Percentiles rank a stretch among this genome's conserved stretches.
phyloP scores from a whole-genome alignment of 2,888 invertebrate genomes.

The Chloromyia formosa region DNA sequence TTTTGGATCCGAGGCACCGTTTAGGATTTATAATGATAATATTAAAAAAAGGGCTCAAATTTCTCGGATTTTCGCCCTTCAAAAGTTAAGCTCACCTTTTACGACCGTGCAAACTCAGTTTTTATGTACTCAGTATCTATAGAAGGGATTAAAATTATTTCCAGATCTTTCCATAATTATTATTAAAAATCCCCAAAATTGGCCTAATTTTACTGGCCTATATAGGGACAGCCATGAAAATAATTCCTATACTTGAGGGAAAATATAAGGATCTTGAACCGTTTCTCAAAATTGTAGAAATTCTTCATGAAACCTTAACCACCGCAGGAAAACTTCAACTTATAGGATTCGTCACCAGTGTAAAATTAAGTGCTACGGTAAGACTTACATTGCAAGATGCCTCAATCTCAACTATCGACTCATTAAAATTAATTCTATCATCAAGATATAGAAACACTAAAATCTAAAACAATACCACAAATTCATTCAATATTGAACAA shows the following conservation, averaged over 20 bases:
- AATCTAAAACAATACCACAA: slow-evolving; percentile 30
- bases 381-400: not conserved
- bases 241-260: not conserved
- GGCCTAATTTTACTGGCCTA: too few species aligned
- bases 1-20: too few species aligned
- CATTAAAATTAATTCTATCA: slow-evolving; percentile 19
- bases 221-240: not conserved
- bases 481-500: slow-evolving; percentile 23
- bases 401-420: not conserved
- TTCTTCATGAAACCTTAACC: not conserved
- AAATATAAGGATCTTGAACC: slow-evolving; percentile 4
- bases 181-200: too few species aligned
- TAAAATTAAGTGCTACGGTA: not conserved
- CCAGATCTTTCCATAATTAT: too few species aligned
- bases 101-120: too few species aligned
- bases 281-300: slow-evolving; percentile 4
- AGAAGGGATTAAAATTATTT: too few species aligned
- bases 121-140: too few species aligned
- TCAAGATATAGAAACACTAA: slow-evolving; percentile 1
- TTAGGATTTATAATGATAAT: too few species aligned
- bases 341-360: not conserved
- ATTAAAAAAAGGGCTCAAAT: too few species aligned
- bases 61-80: too few species aligned
- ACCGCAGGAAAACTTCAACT: not conserved
- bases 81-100: too few species aligned